phyloP scores from a whole-genome alignment of 2,888 invertebrate genomes.

The Cryptus armator region DNA sequence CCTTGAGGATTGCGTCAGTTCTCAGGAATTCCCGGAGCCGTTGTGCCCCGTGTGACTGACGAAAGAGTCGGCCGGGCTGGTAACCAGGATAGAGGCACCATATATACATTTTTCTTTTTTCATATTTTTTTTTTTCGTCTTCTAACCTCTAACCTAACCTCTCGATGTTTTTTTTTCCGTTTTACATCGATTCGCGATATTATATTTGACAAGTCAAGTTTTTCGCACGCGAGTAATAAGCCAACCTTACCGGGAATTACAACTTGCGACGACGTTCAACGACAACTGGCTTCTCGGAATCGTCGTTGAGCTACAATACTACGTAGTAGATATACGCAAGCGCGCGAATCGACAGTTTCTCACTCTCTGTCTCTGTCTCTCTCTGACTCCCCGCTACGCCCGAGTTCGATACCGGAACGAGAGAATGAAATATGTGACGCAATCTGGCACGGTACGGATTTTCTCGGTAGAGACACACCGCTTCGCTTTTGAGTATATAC shows the following conservation, averaged over 20 bases:
- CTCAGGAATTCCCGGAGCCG: constrained; percentile 81
- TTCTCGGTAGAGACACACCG: neutral
- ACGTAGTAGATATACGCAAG: constrained; percentile 38
- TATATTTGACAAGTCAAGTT: neutral
- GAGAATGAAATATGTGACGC: constrained; percentile 38
- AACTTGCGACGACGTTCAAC: constrained; percentile 19
- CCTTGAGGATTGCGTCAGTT: constrained; percentile 82
- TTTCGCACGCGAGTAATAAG: neutral
- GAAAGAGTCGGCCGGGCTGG: constrained; percentile 31
- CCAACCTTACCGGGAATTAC: constrained; percentile 3
- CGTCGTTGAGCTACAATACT: constrained; percentile 39
- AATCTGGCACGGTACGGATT: constrained; percentile 22
- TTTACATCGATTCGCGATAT: too few species aligned
- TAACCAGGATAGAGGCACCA: constrained; percentile 15
- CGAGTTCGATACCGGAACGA: constrained; percentile 43
- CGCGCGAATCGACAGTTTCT: constrained; percentile 29
- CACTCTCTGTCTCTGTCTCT: neutral
- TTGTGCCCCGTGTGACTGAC: constrained; percentile 60
- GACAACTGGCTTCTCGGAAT: constrained; percentile 57
- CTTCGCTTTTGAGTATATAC: neutral
- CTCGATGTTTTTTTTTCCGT: too few species aligned
- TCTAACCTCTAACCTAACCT: too few species aligned
- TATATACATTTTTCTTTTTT: neutral
- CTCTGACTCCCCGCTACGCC: neutral
- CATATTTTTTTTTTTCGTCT: too few species aligned